A percentile compares a stretch with the other conserved stretches of the same genome.
phyloP scores from a whole-genome alignment of 2,113 vertebrate genomes.

The Dipodomys spectabilis region DNA sequence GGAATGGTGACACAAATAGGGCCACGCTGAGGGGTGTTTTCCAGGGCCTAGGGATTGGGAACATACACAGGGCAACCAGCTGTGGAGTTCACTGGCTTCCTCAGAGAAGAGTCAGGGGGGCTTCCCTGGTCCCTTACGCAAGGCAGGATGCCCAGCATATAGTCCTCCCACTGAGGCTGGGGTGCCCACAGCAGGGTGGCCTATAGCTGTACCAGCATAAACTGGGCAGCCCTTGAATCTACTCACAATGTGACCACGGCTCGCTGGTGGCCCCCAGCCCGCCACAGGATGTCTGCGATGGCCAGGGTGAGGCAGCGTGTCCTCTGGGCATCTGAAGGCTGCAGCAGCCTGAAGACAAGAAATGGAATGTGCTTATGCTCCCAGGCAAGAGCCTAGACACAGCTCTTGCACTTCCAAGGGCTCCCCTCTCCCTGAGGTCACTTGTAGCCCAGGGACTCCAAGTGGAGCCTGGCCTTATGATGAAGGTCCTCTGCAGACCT shows the following conservation, averaged over 20 bases:
- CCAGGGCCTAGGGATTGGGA: background rate
- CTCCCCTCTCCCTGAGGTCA: background rate
- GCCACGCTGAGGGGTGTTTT: background rate
- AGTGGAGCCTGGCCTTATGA: background rate
- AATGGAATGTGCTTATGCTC: background rate
- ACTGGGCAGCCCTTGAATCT: background rate
- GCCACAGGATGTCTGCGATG: conserved; percentile 92
- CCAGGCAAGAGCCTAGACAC: rapidly evolving
- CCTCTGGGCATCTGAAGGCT: conserved; percentile 85
- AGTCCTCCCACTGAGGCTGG: background rate
- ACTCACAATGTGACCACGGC: conserved; percentile 93
- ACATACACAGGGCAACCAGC: background rate
- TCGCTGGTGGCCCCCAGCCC: conserved; percentile 88
- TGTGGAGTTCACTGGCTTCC: background rate
- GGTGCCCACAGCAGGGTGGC: background rate
- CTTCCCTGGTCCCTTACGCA: background rate
- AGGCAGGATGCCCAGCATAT: background rate
- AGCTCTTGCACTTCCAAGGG: background rate
- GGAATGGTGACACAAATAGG: no score
- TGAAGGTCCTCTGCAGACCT: background rate
- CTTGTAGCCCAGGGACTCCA: no score
- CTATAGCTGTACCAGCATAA: background rate
- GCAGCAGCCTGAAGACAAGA: conserved; percentile 79
- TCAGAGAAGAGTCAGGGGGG: background rate
- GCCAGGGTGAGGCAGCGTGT: conserved; percentile 90